Base-by-base conservation (phyloP, 2,113 vertebrate species). In the Phoenicopterus ruber region DNA sequence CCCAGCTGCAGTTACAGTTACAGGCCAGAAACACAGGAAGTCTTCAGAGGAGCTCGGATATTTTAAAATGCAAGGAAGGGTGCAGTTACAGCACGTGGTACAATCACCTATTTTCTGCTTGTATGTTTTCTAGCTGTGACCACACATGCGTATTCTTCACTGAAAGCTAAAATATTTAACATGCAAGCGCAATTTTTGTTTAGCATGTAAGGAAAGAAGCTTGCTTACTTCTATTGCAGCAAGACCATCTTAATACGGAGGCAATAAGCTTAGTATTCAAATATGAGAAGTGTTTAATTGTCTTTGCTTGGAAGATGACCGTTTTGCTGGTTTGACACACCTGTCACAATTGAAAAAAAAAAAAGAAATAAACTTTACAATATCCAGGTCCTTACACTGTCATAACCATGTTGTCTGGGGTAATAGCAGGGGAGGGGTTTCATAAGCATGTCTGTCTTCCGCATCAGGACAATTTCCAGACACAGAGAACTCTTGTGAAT, bases 51-150 rank as follows among this genome's bases (percentile, higher is more conserved):
- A 83, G 44, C 81, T 86, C 50, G 50, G 57, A 52, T 32, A 42
- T 47, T 61, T 52, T 63, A 84, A 88, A 93, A 94, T 49, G 49
- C 78, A 79, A 91, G 92, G 96, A 86, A 89, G 57, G 81, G 61
- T 76, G 52, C 78, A 84, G 86, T 59, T 72, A 91, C 10, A 86
- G 73, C 52, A 69, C 4, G 1, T 44, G 44, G 28, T 71, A 58
- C 52, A 52, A 50, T 29, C 63, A 62, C 57, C 29, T 59, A 8
- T 92, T 89, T 91, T 90, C 70, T 86, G 50, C 83, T 73, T 50
- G 32, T 81, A 47, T 9, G 21, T 80, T 59, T 81, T 93, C 90
- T 72, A 66, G 34, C 57, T 91, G 55, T 57, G 28, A 81, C n/a
- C 3, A 4, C 52, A 91, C 49, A 66, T 8, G 20, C 3, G 0